Percentiles rank a stretch among this genome's conserved stretches.
Evolutionary conservation across 2,888 invertebrate species (phyloP).

Genomic region (Amiota minor): DNA sequence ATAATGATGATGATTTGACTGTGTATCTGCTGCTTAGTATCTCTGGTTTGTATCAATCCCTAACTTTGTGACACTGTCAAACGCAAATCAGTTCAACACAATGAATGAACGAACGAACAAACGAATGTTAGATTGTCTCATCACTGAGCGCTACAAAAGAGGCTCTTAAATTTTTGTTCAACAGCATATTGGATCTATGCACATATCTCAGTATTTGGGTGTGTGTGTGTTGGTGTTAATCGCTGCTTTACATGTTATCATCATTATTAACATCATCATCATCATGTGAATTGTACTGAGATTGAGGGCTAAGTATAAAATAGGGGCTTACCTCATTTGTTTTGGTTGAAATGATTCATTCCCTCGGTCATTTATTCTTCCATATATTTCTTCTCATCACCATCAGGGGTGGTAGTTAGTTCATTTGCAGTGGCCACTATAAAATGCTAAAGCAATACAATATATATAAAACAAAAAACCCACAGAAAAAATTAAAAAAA

Average conservation of each 20-base stretch:
- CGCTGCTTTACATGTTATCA: background rate
- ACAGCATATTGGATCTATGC: conserved; percentile 7
- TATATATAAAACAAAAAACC: too few relatives aligned
- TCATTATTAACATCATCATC: background rate
- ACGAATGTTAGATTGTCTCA: background rate
- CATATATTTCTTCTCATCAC: too few relatives aligned
- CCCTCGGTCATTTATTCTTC: too few relatives aligned
- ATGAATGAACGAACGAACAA: conserved; percentile 3
- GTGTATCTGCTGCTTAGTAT: background rate
- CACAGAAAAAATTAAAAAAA: too few relatives aligned
- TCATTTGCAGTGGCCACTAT: too few relatives aligned
- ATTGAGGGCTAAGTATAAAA: background rate
- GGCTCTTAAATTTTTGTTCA: background rate
- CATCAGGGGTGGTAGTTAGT: too few relatives aligned
- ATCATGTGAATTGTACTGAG: background rate
- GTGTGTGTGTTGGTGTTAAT: conserved; percentile 34
- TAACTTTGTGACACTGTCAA: too few relatives aligned
- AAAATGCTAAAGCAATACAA: too few relatives aligned
- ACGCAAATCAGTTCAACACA: background rate
- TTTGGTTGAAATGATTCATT: too few relatives aligned
- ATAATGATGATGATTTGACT: background rate
- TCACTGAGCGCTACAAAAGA: too few relatives aligned
- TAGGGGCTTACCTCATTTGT: background rate
- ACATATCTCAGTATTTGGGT: conserved; percentile 30
- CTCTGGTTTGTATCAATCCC: too few relatives aligned